Percentiles rank a stretch among this genome's conserved stretches.
phyloP scores from a whole-genome alignment of 2,113 vertebrate species.

The Lophotis ruficrista region DNA sequence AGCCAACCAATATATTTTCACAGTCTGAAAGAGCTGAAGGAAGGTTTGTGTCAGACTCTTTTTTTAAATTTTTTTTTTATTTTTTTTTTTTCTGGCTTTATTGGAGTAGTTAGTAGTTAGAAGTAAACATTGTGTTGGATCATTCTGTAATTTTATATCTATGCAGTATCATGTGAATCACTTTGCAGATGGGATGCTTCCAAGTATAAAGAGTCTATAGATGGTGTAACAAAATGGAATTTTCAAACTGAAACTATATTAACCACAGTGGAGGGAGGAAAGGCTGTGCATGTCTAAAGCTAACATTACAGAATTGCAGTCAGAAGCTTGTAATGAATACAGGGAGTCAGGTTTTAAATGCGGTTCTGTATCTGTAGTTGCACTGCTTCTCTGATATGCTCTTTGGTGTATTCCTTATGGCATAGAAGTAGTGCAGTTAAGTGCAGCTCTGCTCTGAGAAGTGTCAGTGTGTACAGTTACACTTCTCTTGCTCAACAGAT shows the following conservation, averaged over 20 bases:
- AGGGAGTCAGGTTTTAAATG: background rate
- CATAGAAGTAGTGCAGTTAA: background rate
- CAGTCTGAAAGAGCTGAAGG: background rate
- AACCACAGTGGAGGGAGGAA: background rate
- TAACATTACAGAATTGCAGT: background rate
- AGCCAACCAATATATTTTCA: background rate
- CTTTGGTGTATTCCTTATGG: background rate
- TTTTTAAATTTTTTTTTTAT: background rate
- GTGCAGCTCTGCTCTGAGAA: background rate
- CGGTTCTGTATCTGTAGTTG: background rate
- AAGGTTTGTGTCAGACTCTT: background rate
- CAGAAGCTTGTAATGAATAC: background rate
- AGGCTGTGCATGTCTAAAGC: background rate
- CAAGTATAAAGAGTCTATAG: background rate
- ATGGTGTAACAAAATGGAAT: background rate
- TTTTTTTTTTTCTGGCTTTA: background rate
- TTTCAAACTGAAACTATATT: background rate
- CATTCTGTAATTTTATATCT: background rate
- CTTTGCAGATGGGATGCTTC: background rate
- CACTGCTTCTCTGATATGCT: background rate
- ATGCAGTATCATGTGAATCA: background rate
- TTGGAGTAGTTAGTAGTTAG: background rate
- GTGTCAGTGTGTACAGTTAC: background rate
- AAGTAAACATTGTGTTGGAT: background rate
- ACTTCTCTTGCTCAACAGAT: background rate